Base-by-base conservation (phyloP, 2,888 invertebrate genomes). In the Lapara coniferarum region DNA sequence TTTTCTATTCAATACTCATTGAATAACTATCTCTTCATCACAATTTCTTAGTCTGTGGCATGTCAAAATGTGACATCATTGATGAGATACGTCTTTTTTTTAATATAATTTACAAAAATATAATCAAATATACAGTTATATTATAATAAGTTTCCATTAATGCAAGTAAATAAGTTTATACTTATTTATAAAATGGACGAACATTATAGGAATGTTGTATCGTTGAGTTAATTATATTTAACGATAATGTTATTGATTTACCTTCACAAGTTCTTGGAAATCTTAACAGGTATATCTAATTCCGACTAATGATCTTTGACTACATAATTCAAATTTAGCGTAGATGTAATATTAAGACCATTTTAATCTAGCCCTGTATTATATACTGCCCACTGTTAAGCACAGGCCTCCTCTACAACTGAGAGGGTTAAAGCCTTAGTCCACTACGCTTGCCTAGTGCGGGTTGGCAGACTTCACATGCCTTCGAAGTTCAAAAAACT, bases 211-310 rank as follows among this genome's bases (percentile, higher is more conserved):
- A 63, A 63, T 16, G 44, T 13, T 49, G 16, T 63, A 55, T 10
- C 16, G 10, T 46, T 63, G 13, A 46, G 63, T 46, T 63, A 49
- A 63, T 63, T 63, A 63, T 19, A 46, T 63, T 49, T 63, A 63
- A 63, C 46, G 63, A 46, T 63, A 63, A 63, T 49, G 46, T 19
- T 13, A 19, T 49, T 63, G 49, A 63, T 63, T 63, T 63, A 19
- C 63, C 46, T 46, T 63, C 63, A 13, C 49, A 49, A 49, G 46
- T 63, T 63, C 63, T 46, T 7, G 46, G 63, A 63, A 57, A 30
- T 57, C 16, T 12, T 3, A 63, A 49, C 63, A 63, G 63, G 63
- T 63, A 25, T 25, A 63, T 57, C 19, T 2, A 25, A 14, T 37
- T 6, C 8, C 14, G 13, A 10, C 30, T 57, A 57, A 7, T 30